Conservation (phyloP, 2,888 invertebrate genomes). For the Uloborus plumipes region DNA sequence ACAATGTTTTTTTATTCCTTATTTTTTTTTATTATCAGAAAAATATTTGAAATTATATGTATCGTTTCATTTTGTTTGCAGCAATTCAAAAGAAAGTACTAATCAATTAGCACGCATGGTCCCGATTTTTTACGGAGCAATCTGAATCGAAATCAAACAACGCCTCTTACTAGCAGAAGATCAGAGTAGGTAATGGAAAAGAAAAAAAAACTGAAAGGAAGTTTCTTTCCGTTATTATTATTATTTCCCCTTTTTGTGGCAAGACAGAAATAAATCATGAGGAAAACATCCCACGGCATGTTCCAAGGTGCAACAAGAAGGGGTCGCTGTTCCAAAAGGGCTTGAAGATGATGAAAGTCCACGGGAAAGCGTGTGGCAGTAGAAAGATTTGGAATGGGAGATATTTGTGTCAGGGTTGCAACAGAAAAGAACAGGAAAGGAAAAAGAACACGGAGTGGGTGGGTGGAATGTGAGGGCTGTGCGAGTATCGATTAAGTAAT, state of each 20-base stretch:
- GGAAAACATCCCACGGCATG: slow-evolving; percentile 27
- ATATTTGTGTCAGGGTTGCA: slow-evolving; percentile 54
- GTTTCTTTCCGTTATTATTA: background rate
- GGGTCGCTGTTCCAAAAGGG: slow-evolving; percentile 12
- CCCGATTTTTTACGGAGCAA: too few relatives aligned
- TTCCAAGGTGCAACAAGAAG: slow-evolving; percentile 44
- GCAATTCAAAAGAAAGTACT: too few relatives aligned
- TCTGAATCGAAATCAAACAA: too few relatives aligned
- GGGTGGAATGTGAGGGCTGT: slow-evolving; percentile 17
- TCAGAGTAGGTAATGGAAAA: too few relatives aligned
- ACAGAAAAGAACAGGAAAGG: slow-evolving; percentile 29
- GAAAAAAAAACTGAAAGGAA: too few relatives aligned
- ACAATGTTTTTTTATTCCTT: too few relatives aligned
- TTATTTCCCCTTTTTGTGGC: background rate
- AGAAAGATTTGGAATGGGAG: slow-evolving; percentile 47
- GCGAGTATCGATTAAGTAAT: slow-evolving; percentile 65
- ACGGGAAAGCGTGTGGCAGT: slow-evolving; percentile 25
- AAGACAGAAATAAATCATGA: slow-evolving; percentile 46
- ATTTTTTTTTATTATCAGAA: too few relatives aligned
- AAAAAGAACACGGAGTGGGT: slow-evolving; percentile 53
- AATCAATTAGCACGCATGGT: too few relatives aligned
- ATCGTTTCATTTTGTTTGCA: too few relatives aligned
- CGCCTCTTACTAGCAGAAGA: too few relatives aligned
- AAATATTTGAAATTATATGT: too few relatives aligned
- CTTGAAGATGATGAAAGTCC: slow-evolving; percentile 37